Evolutionary conservation across 1,140 invertebrate genomes (phyloP).

Genomic region (Sitobion miscanthi): DNA sequence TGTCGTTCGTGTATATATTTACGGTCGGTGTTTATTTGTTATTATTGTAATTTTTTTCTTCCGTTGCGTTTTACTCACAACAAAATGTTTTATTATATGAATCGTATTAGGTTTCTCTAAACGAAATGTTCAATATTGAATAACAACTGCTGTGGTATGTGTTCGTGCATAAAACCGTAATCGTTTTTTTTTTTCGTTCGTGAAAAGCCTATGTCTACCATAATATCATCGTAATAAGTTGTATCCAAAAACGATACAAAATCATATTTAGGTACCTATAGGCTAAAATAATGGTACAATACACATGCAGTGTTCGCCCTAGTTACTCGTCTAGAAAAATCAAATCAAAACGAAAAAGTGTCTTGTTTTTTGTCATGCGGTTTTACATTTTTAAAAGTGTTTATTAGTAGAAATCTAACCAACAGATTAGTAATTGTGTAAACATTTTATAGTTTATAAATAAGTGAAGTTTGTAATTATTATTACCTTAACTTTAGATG

Average conservation of each 20-base stretch:
- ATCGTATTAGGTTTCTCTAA: constrained; percentile 13
- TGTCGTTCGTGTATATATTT: neutral
- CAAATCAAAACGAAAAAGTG: too few species aligned
- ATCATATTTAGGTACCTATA: neutral
- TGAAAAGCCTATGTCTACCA: neutral
- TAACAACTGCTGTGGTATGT: neutral
- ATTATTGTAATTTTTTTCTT: neutral
- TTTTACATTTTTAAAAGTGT: too few species aligned
- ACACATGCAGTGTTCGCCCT: too few species aligned
- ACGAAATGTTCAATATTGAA: neutral
- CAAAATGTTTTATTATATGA: constrained; percentile 17
- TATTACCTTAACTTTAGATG: too few species aligned
- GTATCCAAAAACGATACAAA: neutral
- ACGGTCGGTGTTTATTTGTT: constrained; percentile 9
- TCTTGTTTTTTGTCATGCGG: too few species aligned
- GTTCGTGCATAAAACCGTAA: neutral
- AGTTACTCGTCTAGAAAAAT: neutral
- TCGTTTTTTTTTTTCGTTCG: neutral
- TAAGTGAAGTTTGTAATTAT: neutral
- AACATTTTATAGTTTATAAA: neutral
- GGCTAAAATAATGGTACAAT: neutral
- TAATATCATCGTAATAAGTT: neutral
- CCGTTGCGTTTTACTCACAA: neutral
- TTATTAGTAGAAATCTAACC: too few species aligned
- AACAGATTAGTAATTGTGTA: neutral